Conservation (phyloP, 2,888 invertebrate species). For the Vesta saturnalis region DNA sequence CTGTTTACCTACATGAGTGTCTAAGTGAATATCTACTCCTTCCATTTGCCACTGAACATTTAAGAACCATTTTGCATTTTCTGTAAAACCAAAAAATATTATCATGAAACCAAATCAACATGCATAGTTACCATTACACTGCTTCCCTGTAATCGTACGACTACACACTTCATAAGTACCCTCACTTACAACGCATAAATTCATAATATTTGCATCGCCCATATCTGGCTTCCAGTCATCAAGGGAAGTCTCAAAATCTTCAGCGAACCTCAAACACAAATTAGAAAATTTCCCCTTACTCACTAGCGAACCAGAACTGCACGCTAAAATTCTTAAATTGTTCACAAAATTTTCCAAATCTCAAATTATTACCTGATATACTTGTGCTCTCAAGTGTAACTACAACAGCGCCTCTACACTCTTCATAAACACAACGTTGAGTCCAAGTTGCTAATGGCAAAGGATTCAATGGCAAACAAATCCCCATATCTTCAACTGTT, state of each 20-base stretch:
- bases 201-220: constrained; percentile 81
- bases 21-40: constrained; percentile 96
- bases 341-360: no score
- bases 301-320: constrained; percentile 94
- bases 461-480: constrained; percentile 91
- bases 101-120: neutral
- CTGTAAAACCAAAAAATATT: constrained; percentile 59
- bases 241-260: constrained; percentile 95
- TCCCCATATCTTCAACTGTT: constrained; percentile 96
- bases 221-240: constrained; percentile 98
- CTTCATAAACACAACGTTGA: constrained; percentile 76
- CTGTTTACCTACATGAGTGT: constrained; percentile 96
- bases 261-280: constrained; percentile 93
- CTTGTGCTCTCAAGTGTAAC: constrained; percentile 96
- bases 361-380: constrained; percentile 80
- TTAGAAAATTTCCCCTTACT: constrained; percentile 93
- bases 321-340: no score
- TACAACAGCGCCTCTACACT: constrained; percentile 91
- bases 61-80: constrained; percentile 97
- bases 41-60: constrained; percentile 99
- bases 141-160: constrained; percentile 88
- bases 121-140: constrained; percentile 69
- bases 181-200: constrained; percentile 97
- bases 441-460: constrained; percentile 77
- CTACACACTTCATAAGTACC: constrained; percentile 99